Conservation (phyloP, 2,888 invertebrate species). For the Tenthredo livida region DNA sequence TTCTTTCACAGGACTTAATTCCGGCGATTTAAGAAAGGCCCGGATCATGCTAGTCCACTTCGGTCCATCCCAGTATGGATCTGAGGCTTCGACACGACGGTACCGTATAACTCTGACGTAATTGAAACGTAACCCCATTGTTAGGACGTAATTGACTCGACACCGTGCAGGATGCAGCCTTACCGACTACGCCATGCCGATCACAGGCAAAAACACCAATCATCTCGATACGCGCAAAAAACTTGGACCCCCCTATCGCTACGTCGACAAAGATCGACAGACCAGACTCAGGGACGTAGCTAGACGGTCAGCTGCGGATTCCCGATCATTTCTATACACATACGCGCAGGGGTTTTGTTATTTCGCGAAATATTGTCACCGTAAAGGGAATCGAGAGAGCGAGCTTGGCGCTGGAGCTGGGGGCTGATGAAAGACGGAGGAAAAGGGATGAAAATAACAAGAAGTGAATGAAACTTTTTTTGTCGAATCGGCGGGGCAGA, state of each 20-base stretch:
- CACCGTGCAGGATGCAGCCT: constrained; percentile 66
- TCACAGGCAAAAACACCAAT: constrained; percentile 71
- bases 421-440: neutral
- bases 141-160: constrained; percentile 75
- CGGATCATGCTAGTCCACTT: neutral
- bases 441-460: neutral
- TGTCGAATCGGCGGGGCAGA: neutral
- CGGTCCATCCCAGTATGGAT: neutral
- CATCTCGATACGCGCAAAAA: constrained; percentile 70
- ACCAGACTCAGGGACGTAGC: neutral
- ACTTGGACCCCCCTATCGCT: constrained; percentile 46
- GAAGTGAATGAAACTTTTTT: constrained; percentile 47
- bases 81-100: constrained; percentile 29
- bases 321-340: neutral
- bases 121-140: constrained; percentile 77
- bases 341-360: neutral
- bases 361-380: neutral
- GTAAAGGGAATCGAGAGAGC: neutral
- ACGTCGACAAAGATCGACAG: constrained; percentile 1
- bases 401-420: neutral
- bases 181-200: constrained; percentile 59
- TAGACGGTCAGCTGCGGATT: neutral
- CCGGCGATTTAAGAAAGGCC: constrained; percentile 5
- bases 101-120: constrained; percentile 69
- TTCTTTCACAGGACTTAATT: constrained; percentile 29